phyloP scores from a whole-genome alignment of 2,888 invertebrate genomes.

The Drosophila fulvimacula region DNA sequence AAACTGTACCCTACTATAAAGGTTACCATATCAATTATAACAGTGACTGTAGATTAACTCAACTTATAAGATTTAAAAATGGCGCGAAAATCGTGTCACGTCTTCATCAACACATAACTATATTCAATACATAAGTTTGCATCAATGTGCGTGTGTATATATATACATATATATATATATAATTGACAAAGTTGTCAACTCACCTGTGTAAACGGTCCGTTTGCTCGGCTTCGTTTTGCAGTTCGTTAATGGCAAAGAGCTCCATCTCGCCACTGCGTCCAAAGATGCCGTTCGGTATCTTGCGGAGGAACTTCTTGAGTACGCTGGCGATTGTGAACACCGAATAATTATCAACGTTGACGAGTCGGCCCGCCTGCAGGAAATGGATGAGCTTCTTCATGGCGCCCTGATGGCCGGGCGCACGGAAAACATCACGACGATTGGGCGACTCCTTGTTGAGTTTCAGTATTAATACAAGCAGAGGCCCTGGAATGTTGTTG shows the following conservation, averaged over 20 bases:
- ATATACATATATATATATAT: conserved; percentile 8
- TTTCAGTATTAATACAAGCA: conserved; percentile 95
- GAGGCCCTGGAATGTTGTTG: conserved; percentile 96
- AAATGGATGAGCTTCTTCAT: conserved; percentile 97
- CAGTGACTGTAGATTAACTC: too few relatives aligned
- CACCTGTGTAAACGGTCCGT: conserved; percentile 96
- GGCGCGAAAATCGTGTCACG: neutral
- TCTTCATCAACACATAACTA: conserved; percentile 3
- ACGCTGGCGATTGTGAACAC: conserved; percentile 99
- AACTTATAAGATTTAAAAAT: neutral
- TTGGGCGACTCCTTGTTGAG: conserved; percentile 97
- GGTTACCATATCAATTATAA: neutral
- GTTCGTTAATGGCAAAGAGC: conserved; percentile 94
- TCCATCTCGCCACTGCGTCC: conserved; percentile 95
- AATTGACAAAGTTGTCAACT: conserved; percentile 53
- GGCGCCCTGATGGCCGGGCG: conserved; percentile 97
- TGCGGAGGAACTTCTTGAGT: conserved; percentile 97
- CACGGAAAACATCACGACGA: conserved; percentile 96
- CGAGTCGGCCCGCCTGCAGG: conserved; percentile 93
- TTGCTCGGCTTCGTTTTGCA: conserved; percentile 93
- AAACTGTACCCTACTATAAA: neutral
- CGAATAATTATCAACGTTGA: conserved; percentile 97
- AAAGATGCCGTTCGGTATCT: conserved; percentile 98
- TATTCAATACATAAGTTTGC: conserved; percentile 6
- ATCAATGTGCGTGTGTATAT: neutral